Base-by-base conservation (phyloP, 2,888 invertebrate genomes). In the Blera fallax region DNA sequence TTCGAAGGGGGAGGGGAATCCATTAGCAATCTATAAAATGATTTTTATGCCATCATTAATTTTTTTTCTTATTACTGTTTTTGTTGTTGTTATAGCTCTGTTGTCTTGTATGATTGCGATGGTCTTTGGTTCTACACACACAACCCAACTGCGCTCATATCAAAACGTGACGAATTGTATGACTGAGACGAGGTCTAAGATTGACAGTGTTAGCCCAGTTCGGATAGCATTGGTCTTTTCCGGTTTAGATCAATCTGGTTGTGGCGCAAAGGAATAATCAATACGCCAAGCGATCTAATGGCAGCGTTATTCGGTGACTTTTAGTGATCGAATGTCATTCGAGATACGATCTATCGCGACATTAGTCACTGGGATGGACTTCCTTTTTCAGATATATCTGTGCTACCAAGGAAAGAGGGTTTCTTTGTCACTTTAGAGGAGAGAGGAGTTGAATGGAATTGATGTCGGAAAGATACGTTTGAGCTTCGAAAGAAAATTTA, bases 31-130 rank as follows among this genome's bases (percentile, higher is more conserved):
- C 85, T 77, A 85, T 85, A 85, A 85, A 85, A 76, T 72, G 58
- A 81, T 67, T 85, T 81, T 85, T 76, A 85, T 85, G 65, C 76
- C 72, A 85, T 81, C 85, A 85, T 85, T 81, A 85, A 85, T 72
- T 79, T 79, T 43, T 37, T 65, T 50, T 70, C 34, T 50, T 54
- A 64, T 64, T 67, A 54, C 45, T 56, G 21, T 16, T 50, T 24
- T 43, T 32, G 45, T 48, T 24, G 24, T 24, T 24, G 24, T 24
- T 32, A 21, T 14, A 18, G 62, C 45, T 37, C 67, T 69, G 62
- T 79, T 70, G 56, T 40, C 27, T 58, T 73, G 54, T 78, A 32
- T 56, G 60, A 52, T 65, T 67, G 76, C 45, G 58, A 14, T 52
- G 58, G 77, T 67, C 65, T 54, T 60, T 14, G 16, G 7, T 1